A percentile compares a stretch with the other conserved stretches of the same genome.
phyloP scores from a whole-genome alignment of 2,797 vertebrate genomes.

The Borostomias antarcticus region DNA sequence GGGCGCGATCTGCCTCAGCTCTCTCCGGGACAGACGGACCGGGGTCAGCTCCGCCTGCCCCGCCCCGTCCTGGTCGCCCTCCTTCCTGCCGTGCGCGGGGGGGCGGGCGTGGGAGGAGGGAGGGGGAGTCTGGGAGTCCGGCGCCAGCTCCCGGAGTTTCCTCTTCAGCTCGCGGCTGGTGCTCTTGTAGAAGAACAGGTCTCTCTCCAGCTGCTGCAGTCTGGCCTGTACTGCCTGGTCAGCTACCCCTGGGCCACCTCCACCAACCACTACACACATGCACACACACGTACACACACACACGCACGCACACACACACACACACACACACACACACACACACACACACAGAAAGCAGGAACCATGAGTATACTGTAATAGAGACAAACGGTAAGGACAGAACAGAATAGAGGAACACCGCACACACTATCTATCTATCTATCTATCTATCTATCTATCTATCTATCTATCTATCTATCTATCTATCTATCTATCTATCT shows the following conservation, averaged over 20 bases:
- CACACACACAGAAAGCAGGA: neutral
- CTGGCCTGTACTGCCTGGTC: slow-evolving; percentile 68
- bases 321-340: neutral
- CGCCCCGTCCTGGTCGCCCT: slow-evolving; percentile 1
- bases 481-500: too few species aligned
- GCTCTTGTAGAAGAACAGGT: slow-evolving; percentile 92
- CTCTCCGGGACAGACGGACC: slow-evolving; percentile 76
- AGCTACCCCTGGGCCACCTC: slow-evolving; percentile 31
- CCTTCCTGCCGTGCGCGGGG: slow-evolving; percentile 14
- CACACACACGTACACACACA: slow-evolving; percentile 11
- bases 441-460: too few species aligned
- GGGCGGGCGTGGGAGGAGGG: slow-evolving; percentile 10
- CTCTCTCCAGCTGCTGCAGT: slow-evolving; percentile 86
- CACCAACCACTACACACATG: neutral
- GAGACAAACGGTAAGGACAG: too few species aligned
- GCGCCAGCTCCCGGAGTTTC: slow-evolving; percentile 76
- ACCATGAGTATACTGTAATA: neutral
- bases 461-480: too few species aligned
- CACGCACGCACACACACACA: neutral
- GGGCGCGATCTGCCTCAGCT: slow-evolving; percentile 77
- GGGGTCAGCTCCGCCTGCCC: slow-evolving; percentile 60
- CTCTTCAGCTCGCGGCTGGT: slow-evolving; percentile 86
- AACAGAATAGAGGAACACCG: too few species aligned
- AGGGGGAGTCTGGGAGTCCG: slow-evolving; percentile 45
- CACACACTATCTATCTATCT: too few species aligned